These are phyloP conservation scores for Gallinago undulata DNA, from an alignment of 2,113 vertebrate genomes.

Conservation along the genomic window DNA sequence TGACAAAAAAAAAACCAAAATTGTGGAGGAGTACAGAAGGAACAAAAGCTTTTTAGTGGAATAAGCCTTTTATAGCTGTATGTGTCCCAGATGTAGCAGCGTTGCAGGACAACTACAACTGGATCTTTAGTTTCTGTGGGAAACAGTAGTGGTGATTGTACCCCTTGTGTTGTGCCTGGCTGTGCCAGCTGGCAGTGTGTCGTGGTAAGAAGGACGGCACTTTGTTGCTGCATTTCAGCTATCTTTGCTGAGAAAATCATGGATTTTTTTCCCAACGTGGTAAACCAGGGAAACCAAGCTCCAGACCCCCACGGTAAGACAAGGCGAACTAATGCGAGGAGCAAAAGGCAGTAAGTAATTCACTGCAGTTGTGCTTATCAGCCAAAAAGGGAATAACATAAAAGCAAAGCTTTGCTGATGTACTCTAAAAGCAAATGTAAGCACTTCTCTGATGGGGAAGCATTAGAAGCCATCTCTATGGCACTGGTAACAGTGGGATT, in stretches of 20 bases:
- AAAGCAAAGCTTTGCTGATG: not conserved
- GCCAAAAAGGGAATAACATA: not conserved
- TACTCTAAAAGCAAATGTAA: not conserved
- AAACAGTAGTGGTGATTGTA: not conserved
- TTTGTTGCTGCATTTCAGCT: not conserved
- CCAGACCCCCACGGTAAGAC: not conserved
- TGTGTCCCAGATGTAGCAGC: not conserved
- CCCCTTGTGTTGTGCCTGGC: not conserved
- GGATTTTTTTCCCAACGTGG: not conserved
- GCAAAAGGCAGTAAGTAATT: not conserved
- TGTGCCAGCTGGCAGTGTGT: not conserved
- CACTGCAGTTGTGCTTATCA: not conserved
- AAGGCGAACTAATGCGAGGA: not conserved
- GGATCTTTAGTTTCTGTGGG: not conserved
- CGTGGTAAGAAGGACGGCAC: not conserved
- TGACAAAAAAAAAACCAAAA: not conserved
- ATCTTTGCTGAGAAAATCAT: fast-evolving
- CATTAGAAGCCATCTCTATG: not conserved
- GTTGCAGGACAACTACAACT: not conserved
- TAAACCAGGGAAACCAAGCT: not conserved
- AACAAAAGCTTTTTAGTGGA: not conserved
- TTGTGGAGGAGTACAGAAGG: not conserved
- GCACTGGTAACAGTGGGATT: not conserved
- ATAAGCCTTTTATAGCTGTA: not conserved
- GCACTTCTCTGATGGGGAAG: not conserved